Conservation (phyloP, 2,888 invertebrate genomes). For the Scaptomyza flava region DNA sequence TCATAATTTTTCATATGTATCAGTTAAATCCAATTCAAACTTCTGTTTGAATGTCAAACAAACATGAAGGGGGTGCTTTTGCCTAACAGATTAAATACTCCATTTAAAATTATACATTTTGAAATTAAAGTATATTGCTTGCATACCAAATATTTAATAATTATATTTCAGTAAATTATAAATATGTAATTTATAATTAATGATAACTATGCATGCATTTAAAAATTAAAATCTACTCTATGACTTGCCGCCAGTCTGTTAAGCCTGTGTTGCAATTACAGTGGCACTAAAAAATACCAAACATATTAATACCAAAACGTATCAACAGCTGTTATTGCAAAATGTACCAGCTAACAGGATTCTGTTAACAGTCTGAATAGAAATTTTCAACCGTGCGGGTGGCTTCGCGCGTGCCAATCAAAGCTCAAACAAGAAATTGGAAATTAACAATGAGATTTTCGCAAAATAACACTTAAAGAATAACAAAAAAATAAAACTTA, state of each 20-base stretch:
- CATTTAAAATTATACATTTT: no score
- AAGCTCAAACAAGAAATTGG: slow-evolving; percentile 54
- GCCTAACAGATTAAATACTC: slow-evolving; percentile 1
- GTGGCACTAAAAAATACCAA: slow-evolving; percentile 49
- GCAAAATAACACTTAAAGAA: slow-evolving; percentile 52
- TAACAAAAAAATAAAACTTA: slow-evolving; percentile 28
- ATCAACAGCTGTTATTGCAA: slow-evolving; percentile 52
- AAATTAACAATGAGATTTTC: slow-evolving; percentile 64
- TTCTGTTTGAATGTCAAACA: slow-evolving; percentile 19
- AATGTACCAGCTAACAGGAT: slow-evolving; percentile 19
- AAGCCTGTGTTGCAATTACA: slow-evolving; percentile 6
- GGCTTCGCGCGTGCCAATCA: slow-evolving; percentile 62
- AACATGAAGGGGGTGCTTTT: slow-evolving; percentile 8
- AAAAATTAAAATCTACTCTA: no score
- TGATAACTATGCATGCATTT: no score
- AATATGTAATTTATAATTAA: no score
- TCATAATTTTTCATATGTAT: no score
- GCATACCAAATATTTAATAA: no score
- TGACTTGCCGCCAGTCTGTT: slow-evolving; percentile 4
- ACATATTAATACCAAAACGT: slow-evolving; percentile 9
- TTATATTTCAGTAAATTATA: no score
- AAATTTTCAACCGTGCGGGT: slow-evolving; percentile 53
- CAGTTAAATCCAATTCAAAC: no score
- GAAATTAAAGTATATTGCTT: no score
- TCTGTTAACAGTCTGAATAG: slow-evolving; percentile 46